Conservation (phyloP, 2,888 invertebrate genomes). For the Tachina grossa region DNA sequence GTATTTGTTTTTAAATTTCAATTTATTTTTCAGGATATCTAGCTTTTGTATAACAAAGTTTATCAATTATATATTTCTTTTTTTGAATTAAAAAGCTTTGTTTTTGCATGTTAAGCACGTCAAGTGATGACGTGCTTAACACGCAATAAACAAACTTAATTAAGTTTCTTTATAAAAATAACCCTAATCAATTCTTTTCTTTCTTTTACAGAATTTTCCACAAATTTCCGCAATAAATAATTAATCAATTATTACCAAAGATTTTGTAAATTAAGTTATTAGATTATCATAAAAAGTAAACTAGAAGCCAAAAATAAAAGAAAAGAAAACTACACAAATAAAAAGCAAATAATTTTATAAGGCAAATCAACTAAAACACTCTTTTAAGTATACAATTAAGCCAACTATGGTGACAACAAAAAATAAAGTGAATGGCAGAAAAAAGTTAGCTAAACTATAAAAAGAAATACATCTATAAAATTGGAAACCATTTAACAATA, state of each 20-base stretch:
- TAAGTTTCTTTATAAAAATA: not conserved
- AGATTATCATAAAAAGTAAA: conserved; percentile 40
- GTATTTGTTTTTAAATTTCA: too few species aligned
- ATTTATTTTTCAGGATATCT: too few species aligned
- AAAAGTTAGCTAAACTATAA: conserved; percentile 33
- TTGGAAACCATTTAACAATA: conserved; percentile 55
- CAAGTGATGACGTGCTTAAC: too few species aligned
- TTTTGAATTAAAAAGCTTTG: too few species aligned
- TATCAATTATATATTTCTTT: too few species aligned
- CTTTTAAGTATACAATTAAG: conserved; percentile 66
- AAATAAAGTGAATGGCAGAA: not conserved
- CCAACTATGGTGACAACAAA: not conserved
- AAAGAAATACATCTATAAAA: conserved; percentile 59
- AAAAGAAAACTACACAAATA: conserved; percentile 5
- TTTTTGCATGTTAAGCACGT: too few species aligned
- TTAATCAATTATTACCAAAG: conserved; percentile 56
- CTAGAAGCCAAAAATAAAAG: conserved; percentile 39
- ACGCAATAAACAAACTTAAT: not conserved
- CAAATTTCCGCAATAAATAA: conserved; percentile 18
- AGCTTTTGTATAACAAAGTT: too few species aligned
- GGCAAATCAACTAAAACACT: conserved; percentile 70
- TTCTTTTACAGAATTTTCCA: conserved; percentile 50
- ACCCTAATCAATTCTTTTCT: conserved; percentile 2
- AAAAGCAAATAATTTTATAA: conserved; percentile 48
- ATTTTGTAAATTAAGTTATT: conserved; percentile 60